Evolutionary conservation across 1,140 invertebrate species (phyloP).

Genomic region (Ectropis grisescens): DNA sequence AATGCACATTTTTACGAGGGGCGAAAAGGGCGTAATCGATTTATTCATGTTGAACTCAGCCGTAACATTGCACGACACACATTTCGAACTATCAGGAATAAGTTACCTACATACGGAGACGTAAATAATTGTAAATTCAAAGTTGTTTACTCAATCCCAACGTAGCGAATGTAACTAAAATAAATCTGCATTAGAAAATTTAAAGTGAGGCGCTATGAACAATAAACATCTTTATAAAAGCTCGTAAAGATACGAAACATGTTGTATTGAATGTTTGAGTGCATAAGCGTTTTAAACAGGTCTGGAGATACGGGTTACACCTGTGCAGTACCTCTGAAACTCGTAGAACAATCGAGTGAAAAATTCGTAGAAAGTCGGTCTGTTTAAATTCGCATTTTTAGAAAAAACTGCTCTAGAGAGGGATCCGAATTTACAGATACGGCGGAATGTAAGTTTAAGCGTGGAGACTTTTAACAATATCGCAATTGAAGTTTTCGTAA

Average conservation of each 20-base stretch:
- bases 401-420: conserved; percentile 44
- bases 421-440: conserved; percentile 62
- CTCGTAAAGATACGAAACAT: conserved; percentile 12
- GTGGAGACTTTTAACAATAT: conserved; percentile 18
- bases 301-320: conserved; percentile 15
- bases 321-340: too few relatives aligned
- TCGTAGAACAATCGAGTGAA: too few relatives aligned
- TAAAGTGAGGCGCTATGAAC: conserved; percentile 23
- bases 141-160: conserved; percentile 10
- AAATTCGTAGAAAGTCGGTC: too few relatives aligned
- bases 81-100: too few relatives aligned
- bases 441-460: conserved; percentile 44
- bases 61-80: too few relatives aligned
- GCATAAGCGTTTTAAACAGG: too few relatives aligned
- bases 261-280: too few relatives aligned
- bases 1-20: conserved; percentile 26
- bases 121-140: conserved; percentile 11
- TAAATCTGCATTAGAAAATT: conserved; percentile 25
- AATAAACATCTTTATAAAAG: conserved; percentile 24
- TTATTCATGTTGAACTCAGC: too few relatives aligned
- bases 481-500: conserved; percentile 8
- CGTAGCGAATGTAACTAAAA: conserved; percentile 9
- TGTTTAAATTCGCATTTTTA: conserved; percentile 48
- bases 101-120: not conserved
- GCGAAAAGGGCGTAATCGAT: conserved; percentile 12